Conservation (phyloP, 2,888 invertebrate species). For the Herminia tarsipennalis region DNA sequence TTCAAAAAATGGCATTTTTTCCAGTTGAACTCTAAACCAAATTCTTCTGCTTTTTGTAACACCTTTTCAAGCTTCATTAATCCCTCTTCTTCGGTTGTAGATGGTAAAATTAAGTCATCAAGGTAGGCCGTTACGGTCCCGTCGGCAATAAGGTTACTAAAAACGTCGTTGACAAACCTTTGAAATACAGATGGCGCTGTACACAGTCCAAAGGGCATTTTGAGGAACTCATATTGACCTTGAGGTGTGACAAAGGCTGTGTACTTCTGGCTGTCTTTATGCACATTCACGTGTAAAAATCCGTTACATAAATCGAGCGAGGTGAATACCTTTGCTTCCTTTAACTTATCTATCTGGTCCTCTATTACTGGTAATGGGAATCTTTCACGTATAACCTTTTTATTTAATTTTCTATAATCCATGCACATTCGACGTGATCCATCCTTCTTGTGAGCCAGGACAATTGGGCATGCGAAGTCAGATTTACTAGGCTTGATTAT, state of each 20-base stretch:
- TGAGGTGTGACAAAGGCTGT: not conserved
- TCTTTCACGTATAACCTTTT: conserved; percentile 5
- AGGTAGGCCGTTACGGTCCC: not conserved
- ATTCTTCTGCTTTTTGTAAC: conserved; percentile 34
- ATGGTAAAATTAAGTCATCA: not conserved
- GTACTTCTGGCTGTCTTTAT: not conserved
- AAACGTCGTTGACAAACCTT: not conserved
- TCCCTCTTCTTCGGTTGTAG: not conserved
- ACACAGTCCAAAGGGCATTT: not conserved
- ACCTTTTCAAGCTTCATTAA: conserved; percentile 10
- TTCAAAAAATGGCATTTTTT: conserved; percentile 43
- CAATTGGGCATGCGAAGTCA: not conserved
- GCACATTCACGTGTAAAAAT: not conserved
- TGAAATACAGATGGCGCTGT: not conserved
- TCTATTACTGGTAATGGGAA: conserved; percentile 8
- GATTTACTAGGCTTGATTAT: not conserved
- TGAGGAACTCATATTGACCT: not conserved
- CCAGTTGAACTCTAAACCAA: conserved; percentile 46
- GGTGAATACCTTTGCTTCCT: conserved; percentile 2
- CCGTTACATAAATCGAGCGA: not conserved
- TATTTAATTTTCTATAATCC: conserved; percentile 49
- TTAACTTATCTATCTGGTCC: conserved; percentile 6
- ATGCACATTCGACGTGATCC: conserved; percentile 39
- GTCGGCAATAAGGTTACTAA: not conserved
- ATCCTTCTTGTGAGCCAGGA: not conserved